Base-by-base conservation (phyloP, 92 coral and sea anemone species). In the Phenganax subtilis region DNA sequence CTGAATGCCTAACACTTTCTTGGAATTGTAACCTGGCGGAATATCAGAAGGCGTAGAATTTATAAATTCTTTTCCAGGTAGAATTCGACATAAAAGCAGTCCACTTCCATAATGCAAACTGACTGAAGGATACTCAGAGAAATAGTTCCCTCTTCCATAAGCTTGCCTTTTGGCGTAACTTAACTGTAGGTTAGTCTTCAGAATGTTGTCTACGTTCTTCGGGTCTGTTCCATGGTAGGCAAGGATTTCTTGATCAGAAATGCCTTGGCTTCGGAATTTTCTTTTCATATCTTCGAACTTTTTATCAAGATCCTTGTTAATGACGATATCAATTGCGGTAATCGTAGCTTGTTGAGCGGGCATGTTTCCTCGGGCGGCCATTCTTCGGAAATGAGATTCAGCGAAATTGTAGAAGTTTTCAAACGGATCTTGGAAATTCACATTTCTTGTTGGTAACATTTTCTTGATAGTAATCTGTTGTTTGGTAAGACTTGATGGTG, bases 61-160 rank as follows among this genome's bases (percentile, higher is more conserved):
- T 68, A 68, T 16, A 53, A 68, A 68, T 68, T 68, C 73, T 7
- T 37, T 68, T 68, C 73, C 73, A 12, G 73, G 73, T 1, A 68
- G 54, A 68, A 68, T 73, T 8, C 77, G 77, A 73, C 77, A 73
- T 1, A 73, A 30, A 15, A 73, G 61, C 16, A 73, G 77, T 29
- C 77, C 77, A 54, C 51, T 30, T 15, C 77, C 77, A 54, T 73
- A 73, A n/a, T 59, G 59, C 61, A 73, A 16, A 73, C 77, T 73
- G 37, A 73, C n/a, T 8, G 28, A 57, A 8, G 77, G 77, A 30
- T 29, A 73, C 51, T 81, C 85, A 0, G 85, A 81, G 85, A 81
- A 81, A 59, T 81, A 81, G 62, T 81, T 81, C 12, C 85, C 85
- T 68, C 53, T 61, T 10, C 85, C 85, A 29, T 81, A 70, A 28